Evolutionary conservation across 1,140 invertebrate genomes (phyloP).

Genomic region (Bemisia tabaci): DNA sequence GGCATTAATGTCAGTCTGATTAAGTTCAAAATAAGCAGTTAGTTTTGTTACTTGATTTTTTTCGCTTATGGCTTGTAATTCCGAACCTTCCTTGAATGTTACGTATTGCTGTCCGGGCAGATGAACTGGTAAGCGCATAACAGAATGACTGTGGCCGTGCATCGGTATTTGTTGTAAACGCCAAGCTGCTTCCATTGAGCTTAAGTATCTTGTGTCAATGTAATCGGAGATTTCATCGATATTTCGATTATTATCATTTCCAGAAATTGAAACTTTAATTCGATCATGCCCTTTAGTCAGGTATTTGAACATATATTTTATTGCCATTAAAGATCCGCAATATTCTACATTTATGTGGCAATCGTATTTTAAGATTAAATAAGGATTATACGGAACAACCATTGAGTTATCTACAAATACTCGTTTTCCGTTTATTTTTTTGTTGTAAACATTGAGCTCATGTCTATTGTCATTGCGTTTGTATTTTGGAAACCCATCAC

Average conservation of each 20-base stretch:
- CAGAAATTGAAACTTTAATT: conserved; percentile 1
- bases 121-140: conserved; percentile 28
- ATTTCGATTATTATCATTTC: conserved; percentile 6
- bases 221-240: conserved; percentile 12
- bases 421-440: background rate
- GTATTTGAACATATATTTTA: conserved; percentile 34
- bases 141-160: conserved; percentile 26
- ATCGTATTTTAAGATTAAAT: conserved; percentile 23
- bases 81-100: background rate
- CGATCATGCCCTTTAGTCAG: conserved; percentile 28
- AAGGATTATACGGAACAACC: conserved; percentile 29
- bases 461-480: conserved; percentile 16
- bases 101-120: conserved; percentile 6
- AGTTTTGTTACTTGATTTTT: background rate
- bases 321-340: conserved; percentile 27
- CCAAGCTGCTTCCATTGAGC: conserved; percentile 31
- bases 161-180: conserved; percentile 28
- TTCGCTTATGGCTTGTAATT: background rate
- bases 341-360: conserved; percentile 29
- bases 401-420: conserved; percentile 26
- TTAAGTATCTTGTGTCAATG: conserved; percentile 31
- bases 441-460: background rate
- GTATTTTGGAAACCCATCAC: conserved; percentile 33
- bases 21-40: background rate
- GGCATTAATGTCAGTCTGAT: background rate